phyloP scores from a whole-genome alignment of 2,113 vertebrate genomes.

The Tachycineta bicolor region DNA sequence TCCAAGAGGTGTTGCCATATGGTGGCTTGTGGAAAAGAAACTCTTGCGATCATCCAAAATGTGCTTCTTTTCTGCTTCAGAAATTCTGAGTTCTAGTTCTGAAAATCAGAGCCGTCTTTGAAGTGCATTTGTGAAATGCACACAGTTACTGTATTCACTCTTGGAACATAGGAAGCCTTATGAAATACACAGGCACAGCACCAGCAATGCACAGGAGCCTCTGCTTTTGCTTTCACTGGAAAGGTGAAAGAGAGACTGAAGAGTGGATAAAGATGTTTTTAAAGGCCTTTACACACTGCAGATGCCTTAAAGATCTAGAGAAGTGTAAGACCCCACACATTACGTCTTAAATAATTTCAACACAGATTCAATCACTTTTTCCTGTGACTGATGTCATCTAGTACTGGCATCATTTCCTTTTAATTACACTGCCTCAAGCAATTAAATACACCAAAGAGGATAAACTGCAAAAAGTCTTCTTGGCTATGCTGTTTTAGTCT shows the following conservation, averaged over 20 bases:
- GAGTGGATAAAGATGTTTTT: neutral
- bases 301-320: neutral
- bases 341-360: slow-evolving; percentile 4
- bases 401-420: slow-evolving; percentile 38
- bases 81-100: neutral
- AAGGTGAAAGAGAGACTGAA: neutral
- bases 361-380: slow-evolving; percentile 51
- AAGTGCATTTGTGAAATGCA: neutral
- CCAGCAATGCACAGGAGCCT: neutral
- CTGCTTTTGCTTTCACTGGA: neutral
- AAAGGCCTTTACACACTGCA: neutral
- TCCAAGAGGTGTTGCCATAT: neutral
- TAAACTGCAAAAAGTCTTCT: slow-evolving; percentile 14
- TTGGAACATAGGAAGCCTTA: neutral
- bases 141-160: neutral
- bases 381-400: slow-evolving; percentile 45
- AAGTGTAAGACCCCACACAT: neutral
- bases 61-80: neutral
- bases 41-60: neutral
- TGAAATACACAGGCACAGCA: neutral
- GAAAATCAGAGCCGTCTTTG: neutral
- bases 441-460: slow-evolving; percentile 23
- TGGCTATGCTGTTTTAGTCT: slow-evolving; percentile 27
- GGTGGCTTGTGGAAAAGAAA: neutral
- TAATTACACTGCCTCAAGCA: slow-evolving; percentile 37